Evolutionary conservation across 2,888 invertebrate species (phyloP), one percentile per base, ranked within the genome.

Genomic region (Chloroclysta siterata): DNA sequence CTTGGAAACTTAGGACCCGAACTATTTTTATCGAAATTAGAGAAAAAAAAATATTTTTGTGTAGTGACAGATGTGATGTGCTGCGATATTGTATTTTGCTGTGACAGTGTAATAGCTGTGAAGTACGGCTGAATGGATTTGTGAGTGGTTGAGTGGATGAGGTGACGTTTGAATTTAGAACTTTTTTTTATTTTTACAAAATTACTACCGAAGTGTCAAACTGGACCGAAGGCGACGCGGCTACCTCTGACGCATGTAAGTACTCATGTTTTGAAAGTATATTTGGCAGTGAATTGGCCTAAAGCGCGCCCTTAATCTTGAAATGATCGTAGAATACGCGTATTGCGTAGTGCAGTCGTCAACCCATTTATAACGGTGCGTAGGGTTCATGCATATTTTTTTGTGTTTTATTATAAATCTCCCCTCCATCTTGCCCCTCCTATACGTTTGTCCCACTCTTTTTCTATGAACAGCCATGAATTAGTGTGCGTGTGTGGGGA

Each of bases 221-320:
- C 91, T 93, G 92, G 92, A 92, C 88, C 87, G 92, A 91, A 83
- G 91, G 88, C 85, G 92, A 88, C 76, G 85, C 89, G 86, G 84
- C 90, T 89, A 84, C 92, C 89, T 88, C 92, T 92, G 92, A 91
- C 92, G 92, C 87, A 93, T 93, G 92, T 93, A 71, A 92, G 92
- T 93, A 88, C 69, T 39, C 53, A 63, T 65, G 59, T 59, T 51
- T 66, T 63, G 44, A 58, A 54, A 61, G 13, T 22, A 60, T 56
- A 53, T 47, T 55, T n/a, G 22, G 22, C 42, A 46, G 36, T 55
- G 28, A 50, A 55, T 41, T 75, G 77, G 71, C 53, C 69, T 68
- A 75, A 69, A 72, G 61, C 69, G 77, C 80, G 81, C 84, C 85
- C 88, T 85, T 87, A 87, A 86, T 87, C 84, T 87, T 83, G 80